Evolutionary conservation across 2,888 invertebrate species (phyloP), one percentile per base, ranked within the genome.

Genomic region (Drosophila macrospina): DNA sequence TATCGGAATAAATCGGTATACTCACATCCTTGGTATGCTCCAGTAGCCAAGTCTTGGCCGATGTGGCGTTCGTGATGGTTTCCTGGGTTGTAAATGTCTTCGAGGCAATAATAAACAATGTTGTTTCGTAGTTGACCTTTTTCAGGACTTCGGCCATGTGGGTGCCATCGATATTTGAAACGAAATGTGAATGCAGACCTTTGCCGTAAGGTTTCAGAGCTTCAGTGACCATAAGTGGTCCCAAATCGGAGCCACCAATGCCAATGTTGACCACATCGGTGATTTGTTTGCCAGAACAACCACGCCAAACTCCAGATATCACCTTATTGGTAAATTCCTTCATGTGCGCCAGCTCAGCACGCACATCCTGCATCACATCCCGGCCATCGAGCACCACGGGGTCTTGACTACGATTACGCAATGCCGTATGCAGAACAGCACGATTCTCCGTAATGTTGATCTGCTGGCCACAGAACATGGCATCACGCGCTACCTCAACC

Each of bases 31-130:
- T 97, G 44, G 98, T 96, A 72, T 94, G 93, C 13, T 95, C 94
- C 77, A 99, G 92, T 91, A 99, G 96, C 99, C 99, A 99, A 61
- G 94, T 93, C 92, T 98, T 98, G n/a, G 99, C 99, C 0, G 99
- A 98, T 1, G 96, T 96, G 11, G 99, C 99, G 93, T 99, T 99
- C 56, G 99, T 99, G 86, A 99, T 98, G 10, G 99, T 99, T 93
- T 99, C 99, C 92, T 98, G 99, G 0, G 99, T 99, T 47, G 99
- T 99, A 92, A 98, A 99, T 1, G 99, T 99, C 94, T 99, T 99
- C 2, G 99, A 99, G 0, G 99, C 99, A 90, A 99, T 97, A 91
- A 99, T 98, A 93, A 99, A 99, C 41, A 99, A 93, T 1, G 97
- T 96, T 0, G 98, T 98, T 92, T 99, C 99, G 0, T 98, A 96